Percentiles rank a stretch among this genome's conserved stretches.
Evolutionary conservation across 2,797 vertebrate species (phyloP).

Genomic region (Carapus acus): DNA sequence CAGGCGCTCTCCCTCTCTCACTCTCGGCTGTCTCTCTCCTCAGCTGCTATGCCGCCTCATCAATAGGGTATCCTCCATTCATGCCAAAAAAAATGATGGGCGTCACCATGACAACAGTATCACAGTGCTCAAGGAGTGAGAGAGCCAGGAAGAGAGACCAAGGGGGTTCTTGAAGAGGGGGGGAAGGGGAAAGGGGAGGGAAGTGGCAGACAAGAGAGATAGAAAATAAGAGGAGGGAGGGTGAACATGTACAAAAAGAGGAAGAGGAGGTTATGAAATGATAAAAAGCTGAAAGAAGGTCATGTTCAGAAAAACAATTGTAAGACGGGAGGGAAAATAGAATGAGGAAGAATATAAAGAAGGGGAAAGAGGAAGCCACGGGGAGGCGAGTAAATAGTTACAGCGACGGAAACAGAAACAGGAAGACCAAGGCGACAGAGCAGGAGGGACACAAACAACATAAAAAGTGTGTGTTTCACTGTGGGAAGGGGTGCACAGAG

Average conservation of each 20-base stretch:
- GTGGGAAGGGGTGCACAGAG: background rate
- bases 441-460: too few relatives aligned
- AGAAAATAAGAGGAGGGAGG: conserved; percentile 13
- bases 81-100: conserved; percentile 77
- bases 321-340: background rate
- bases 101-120: conserved; percentile 80
- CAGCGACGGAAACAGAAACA: conserved; percentile 22
- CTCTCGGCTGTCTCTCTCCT: conserved; percentile 46
- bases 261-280: background rate
- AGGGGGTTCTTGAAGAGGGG: background rate
- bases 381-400: background rate
- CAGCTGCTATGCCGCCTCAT: conserved; percentile 67
- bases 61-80: conserved; percentile 78
- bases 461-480: too few relatives aligned
- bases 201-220: conserved; percentile 1
- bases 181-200: background rate
- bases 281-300: conserved; percentile 27
- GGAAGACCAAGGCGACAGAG: conserved; percentile 16
- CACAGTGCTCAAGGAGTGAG: conserved; percentile 65
- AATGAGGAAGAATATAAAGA: conserved; percentile 5
- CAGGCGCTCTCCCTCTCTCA: conserved; percentile 10
- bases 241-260: conserved; percentile 24
- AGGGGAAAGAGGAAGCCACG: conserved; percentile 3
- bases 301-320: conserved; percentile 29
- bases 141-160: conserved; percentile 37